Evolutionary conservation across 1,140 invertebrate genomes (phyloP).

Genomic region (Eriocheir sinensis): DNA sequence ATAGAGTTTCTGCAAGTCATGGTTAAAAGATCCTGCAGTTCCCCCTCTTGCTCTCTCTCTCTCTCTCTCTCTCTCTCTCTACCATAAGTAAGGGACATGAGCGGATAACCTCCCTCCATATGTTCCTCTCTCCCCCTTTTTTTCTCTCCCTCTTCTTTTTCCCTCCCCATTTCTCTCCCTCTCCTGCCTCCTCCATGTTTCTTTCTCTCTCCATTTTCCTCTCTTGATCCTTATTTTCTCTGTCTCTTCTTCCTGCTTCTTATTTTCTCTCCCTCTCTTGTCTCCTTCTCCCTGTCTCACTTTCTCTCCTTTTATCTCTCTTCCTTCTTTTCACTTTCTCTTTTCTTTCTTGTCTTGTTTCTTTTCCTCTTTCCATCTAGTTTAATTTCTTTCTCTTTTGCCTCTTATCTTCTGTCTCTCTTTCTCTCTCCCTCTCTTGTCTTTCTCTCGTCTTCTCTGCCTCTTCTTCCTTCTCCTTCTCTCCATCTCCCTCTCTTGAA

Average conservation of each 20-base stretch:
- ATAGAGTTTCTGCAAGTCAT: background rate
- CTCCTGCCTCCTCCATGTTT: background rate
- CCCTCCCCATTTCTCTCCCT: background rate
- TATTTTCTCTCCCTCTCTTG: background rate
- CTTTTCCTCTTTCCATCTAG: background rate
- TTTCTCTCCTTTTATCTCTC: background rate
- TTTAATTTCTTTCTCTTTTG: background rate
- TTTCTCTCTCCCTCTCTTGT: background rate
- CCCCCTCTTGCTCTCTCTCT: conserved; percentile 12
- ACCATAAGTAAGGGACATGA: conserved; percentile 11
- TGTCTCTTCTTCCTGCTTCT: background rate
- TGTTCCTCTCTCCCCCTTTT: conserved; percentile 40
- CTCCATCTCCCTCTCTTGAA: background rate
- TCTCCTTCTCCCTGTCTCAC: background rate
- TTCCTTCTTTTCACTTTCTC: background rate
- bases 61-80: background rate
- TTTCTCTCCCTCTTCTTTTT: background rate
- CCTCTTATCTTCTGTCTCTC: background rate
- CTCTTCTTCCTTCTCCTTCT: background rate
- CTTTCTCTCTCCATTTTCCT: background rate
- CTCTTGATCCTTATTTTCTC: background rate
- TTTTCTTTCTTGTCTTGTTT: background rate
- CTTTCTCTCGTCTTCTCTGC: background rate
- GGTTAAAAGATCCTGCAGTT: background rate
- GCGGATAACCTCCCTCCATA: background rate